Evolutionary conservation across 2,113 vertebrate genomes (phyloP).

Genomic region (Falco punctatus): DNA sequence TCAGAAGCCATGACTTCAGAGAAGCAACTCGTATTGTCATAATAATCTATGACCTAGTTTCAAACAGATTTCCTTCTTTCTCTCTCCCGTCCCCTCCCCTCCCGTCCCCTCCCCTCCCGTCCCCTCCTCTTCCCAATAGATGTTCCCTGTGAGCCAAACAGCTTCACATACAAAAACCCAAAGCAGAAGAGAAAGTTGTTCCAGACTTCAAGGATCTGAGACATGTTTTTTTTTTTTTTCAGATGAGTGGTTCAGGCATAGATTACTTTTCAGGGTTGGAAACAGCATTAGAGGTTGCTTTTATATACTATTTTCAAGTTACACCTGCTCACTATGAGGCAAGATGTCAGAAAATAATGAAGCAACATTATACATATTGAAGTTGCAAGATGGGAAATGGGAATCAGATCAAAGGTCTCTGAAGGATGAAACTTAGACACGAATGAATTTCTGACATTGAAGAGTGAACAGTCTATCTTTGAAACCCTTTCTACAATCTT

Average conservation of each 20-base stretch:
- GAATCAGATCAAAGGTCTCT: constrained; percentile 73
- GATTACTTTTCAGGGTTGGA: constrained; percentile 24
- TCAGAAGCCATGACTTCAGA: constrained; percentile 45
- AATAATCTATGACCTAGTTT: constrained; percentile 25
- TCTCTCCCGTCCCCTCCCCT: neutral
- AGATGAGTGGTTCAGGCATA: constrained; percentile 40
- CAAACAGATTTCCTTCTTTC: neutral
- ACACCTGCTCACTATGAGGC: constrained; percentile 64
- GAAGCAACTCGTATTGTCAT: constrained; percentile 1
- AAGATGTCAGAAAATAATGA: constrained; percentile 78
- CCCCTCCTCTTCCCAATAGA: neutral
- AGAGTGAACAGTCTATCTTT: constrained; percentile 3
- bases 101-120: too few species aligned
- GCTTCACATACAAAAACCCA: neutral
- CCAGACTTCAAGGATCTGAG: neutral
- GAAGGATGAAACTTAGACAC: constrained; percentile 66
- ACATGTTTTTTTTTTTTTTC: constrained; percentile 20
- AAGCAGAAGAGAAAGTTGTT: neutral
- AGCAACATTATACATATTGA: constrained; percentile 65
- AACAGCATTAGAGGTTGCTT: constrained; percentile 64
- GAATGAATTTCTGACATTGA: constrained; percentile 63
- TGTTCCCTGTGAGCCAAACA: neutral
- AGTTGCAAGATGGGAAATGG: constrained; percentile 62
- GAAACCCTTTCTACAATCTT: constrained; percentile 25
- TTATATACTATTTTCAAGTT: constrained; percentile 68